These are phyloP conservation scores for Chelon labrosus DNA, from an alignment of 2,797 vertebrate species.

Conservation along the genomic window DNA sequence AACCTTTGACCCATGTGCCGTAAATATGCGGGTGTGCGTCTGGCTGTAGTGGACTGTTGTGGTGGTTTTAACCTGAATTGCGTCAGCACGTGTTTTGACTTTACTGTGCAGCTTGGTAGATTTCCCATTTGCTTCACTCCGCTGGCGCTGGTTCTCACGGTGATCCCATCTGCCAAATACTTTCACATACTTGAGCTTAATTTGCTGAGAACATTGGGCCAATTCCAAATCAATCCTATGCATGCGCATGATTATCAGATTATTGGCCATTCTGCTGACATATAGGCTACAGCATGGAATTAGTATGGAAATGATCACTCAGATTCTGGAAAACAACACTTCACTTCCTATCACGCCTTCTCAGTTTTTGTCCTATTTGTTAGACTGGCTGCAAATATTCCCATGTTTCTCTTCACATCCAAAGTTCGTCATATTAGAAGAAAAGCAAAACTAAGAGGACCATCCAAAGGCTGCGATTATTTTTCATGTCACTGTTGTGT, in stretches of 20 bases:
- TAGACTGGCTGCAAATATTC: constrained; percentile 34
- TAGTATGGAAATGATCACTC: constrained; percentile 32
- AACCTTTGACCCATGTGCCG: constrained; percentile 44
- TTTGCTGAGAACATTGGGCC: constrained; percentile 17
- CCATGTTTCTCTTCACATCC: constrained; percentile 56
- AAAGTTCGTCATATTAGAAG: constrained; percentile 57
- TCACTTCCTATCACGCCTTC: constrained; percentile 43
- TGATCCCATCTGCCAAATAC: constrained; percentile 59
- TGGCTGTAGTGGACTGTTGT: constrained; percentile 39
- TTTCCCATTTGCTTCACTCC: constrained; percentile 47
- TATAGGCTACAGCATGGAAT: constrained; percentile 1
- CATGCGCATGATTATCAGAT: constrained; percentile 37
- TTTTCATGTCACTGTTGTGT: constrained; percentile 44
- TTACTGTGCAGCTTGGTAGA: constrained; percentile 52
- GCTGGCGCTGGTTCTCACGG: constrained; percentile 39
- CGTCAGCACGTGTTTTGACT: constrained; percentile 73
- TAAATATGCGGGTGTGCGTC: constrained; percentile 40
- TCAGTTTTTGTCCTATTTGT: constrained; percentile 42
- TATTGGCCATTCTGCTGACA: constrained; percentile 18
- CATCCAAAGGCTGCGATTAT: constrained; percentile 59
- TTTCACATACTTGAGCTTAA: constrained; percentile 50
- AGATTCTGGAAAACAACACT: constrained; percentile 50
- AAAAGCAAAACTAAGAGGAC: constrained; percentile 32
- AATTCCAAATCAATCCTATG: constrained; percentile 28
- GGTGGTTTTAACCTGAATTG: constrained; percentile 59